Evolutionary conservation across 2,888 invertebrate genomes (phyloP), one percentile per base, ranked within the genome.

Genomic region (Chloroclystis v-ata): DNA sequence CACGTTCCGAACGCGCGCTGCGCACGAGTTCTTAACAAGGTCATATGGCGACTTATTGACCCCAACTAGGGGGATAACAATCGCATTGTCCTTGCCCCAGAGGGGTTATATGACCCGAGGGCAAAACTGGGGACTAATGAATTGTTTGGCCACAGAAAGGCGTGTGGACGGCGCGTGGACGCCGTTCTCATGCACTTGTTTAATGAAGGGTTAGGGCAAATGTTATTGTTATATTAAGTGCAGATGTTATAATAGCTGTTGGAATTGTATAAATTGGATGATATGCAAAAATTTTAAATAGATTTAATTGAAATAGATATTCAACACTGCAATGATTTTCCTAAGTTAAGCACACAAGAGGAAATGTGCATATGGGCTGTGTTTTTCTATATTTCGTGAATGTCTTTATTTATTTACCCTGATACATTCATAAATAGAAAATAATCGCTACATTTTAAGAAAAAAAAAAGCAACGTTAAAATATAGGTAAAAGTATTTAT

Each of bases 101-200:
- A 37, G 46, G 47, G 52, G 52, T 46, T 41, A 66, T 63, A 63
- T 65, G 63, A 59, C 59, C 56, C 55, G 58, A 61, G 69, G 70
- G 72, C 61, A 7, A 20, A n/a, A 13, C 13, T 12, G n/a, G 33
- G 33, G 16, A 20, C 35, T 73, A 78, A 79, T 78, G 67, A 76
- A 66, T 72, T 77, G 69, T 78, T 78, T 77, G 67, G 72, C 67
- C 67, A 75, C 73, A 64, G 49, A 44, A 29, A 60, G 75, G 74
- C 78, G 75, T 78, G 82, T 78, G 84, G 72, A 71, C 72, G 75
- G 72, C 83, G 77, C 85, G 84, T 82, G 85, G 75, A 69, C 62
- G 56, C 55, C 47, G 65, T 72, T 75, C 75, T 66, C 74, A 75
- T 67, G 57, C 59, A 63, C 59, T 66, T 65, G 66, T 67, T 62